Conservation (phyloP, 1,140 invertebrate species). For the Trichonephila inaurata region DNA sequence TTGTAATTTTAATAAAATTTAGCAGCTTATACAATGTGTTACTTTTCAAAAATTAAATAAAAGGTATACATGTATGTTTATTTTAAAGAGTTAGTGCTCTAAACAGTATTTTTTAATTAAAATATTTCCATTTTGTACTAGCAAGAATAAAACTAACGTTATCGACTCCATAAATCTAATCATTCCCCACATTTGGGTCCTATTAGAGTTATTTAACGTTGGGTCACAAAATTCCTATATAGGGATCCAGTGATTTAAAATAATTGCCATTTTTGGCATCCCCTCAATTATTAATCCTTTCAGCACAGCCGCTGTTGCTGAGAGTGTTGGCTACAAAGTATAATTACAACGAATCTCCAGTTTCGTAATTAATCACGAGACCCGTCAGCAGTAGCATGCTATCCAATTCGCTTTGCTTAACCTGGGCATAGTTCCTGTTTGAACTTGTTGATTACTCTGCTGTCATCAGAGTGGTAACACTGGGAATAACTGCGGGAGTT, state of each 20-base stretch:
- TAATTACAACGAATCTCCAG: slow-evolving; percentile 53
- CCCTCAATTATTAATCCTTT: slow-evolving; percentile 23
- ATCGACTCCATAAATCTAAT: not conserved
- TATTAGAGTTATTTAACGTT: not conserved
- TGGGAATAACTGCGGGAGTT: slow-evolving; percentile 11
- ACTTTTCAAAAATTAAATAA: no score
- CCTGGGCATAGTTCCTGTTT: slow-evolving; percentile 12
- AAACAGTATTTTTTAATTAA: no score
- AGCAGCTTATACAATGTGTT: no score
- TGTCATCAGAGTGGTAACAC: slow-evolving; percentile 12
- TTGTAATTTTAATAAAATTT: no score
- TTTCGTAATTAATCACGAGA: slow-evolving; percentile 31
- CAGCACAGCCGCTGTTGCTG: not conserved
- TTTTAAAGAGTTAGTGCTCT: no score
- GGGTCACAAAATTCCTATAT: not conserved
- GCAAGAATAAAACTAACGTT: no score
- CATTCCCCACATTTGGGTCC: not conserved
- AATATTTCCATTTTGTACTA: no score
- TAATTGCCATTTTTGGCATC: slow-evolving; percentile 47
- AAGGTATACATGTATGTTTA: no score
- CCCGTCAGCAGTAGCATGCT: slow-evolving; percentile 44
- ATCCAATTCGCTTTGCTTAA: slow-evolving; percentile 50
- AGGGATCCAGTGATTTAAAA: slow-evolving; percentile 32
- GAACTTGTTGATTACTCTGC: slow-evolving; percentile 57
- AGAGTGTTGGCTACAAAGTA: not conserved